Conservation (phyloP, 2,888 invertebrate genomes). For the Eudemis profundana region DNA sequence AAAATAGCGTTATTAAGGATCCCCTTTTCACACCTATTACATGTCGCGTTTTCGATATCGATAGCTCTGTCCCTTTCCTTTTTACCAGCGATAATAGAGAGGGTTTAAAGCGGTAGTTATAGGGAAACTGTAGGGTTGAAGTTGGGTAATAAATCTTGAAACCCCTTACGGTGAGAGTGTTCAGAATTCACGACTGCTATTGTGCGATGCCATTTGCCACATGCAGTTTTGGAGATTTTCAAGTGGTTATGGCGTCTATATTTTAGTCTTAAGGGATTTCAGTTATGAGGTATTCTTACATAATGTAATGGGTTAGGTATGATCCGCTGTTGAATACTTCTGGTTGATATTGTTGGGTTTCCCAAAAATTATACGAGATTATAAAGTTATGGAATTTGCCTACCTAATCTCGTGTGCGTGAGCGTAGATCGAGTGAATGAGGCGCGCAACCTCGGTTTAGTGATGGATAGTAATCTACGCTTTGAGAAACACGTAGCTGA, state of each 20-base stretch:
- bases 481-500: no score
- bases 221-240: slow-evolving; percentile 54
- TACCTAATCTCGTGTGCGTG: no score
- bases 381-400: no score
- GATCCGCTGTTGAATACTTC: background rate
- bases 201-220: slow-evolving; percentile 54
- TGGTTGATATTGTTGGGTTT: background rate
- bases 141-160: slow-evolving; percentile 67
- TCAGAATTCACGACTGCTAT: slow-evolving; percentile 54
- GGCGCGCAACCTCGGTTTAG: no score
- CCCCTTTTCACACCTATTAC: slow-evolving; percentile 60
- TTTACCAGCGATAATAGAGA: slow-evolving; percentile 47
- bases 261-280: slow-evolving; percentile 18
- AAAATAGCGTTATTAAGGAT: slow-evolving; percentile 59
- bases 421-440: no score
- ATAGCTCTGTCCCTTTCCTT: slow-evolving; percentile 49
- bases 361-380: no score
- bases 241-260: slow-evolving; percentile 32
- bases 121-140: slow-evolving; percentile 45
- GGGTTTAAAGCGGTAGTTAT: slow-evolving; percentile 31
- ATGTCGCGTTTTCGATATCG: slow-evolving; percentile 53
- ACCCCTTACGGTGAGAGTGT: slow-evolving; percentile 57
- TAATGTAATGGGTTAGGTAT: background rate
- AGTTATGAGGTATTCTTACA: background rate
- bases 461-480: no score